Conservation (phyloP, 1,140 invertebrate species). For the Centruroides vittatus region DNA sequence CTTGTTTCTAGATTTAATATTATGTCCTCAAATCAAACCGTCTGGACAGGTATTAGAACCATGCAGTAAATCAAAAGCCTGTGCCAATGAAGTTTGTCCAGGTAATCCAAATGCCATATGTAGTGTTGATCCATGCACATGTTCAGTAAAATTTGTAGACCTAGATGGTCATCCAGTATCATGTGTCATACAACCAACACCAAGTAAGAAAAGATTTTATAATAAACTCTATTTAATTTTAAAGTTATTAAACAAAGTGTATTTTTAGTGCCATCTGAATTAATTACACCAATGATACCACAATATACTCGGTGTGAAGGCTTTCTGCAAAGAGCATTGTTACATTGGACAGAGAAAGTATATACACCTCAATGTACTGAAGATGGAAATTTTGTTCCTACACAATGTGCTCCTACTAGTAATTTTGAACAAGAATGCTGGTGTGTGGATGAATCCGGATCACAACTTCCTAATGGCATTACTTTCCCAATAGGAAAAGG, state of each 20-base stretch:
- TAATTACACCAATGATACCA: background rate
- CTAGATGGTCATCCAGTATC: slow-evolving; percentile 16
- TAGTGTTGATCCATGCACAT: slow-evolving; percentile 32
- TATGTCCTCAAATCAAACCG: no score
- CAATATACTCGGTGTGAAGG: background rate
- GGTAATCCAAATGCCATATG: slow-evolving; percentile 27
- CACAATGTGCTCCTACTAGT: slow-evolving; percentile 50
- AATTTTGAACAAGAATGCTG: slow-evolving; percentile 58
- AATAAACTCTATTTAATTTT: background rate
- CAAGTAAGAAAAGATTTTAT: background rate
- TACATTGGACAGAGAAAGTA: slow-evolving; percentile 28
- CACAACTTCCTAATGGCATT: background rate
- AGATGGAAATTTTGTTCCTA: slow-evolving; percentile 47
- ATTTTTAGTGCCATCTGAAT: background rate
- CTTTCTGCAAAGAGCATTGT: background rate
- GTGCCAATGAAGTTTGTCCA: slow-evolving; percentile 24
- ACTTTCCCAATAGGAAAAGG: no score
- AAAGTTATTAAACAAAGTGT: background rate
- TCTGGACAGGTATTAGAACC: slow-evolving; percentile 8
- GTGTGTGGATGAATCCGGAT: slow-evolving; percentile 42
- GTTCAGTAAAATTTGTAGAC: slow-evolving; percentile 23
- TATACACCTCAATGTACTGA: slow-evolving; percentile 65
- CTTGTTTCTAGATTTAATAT: no score
- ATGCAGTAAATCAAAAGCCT: slow-evolving; percentile 26
- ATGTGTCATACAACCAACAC: slow-evolving; percentile 1